Evolutionary conservation across 2,888 invertebrate genomes (phyloP), one percentile per base, ranked within the genome.

Genomic region (Drosophila nigricruria): DNA sequence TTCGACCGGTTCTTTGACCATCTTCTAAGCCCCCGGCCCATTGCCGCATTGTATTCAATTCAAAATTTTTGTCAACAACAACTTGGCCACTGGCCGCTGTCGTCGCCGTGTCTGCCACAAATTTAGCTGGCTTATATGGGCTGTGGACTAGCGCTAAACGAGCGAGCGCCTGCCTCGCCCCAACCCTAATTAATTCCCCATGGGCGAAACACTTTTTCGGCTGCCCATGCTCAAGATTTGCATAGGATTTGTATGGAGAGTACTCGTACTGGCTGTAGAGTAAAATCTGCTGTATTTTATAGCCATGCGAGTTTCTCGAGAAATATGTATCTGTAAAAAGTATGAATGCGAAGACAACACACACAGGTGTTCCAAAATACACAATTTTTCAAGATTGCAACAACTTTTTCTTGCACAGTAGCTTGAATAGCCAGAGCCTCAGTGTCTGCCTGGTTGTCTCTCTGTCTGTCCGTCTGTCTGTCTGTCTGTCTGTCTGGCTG

Each of bases 361-460:
- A 80, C 82, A 84, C 82, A 82, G 86, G 86, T 86, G 86, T 85
- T 82, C 88, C 81, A 70, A 88, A 85, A 88, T 85, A 66, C 64
- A 66, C 65, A 79, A 86, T 88, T 86, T 86, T 77, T 81, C 81
- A 85, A 77, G 76, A 76, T 67, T 61, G 57, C 83, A 85, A 74
- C 72, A 82, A 82, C 75, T 76, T 79, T 79, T 75, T 59, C 38
- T 34, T 32, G 60, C 52, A 71, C 42, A 70, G 56, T 56, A 56
- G 56, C 56, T 10, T 16, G 30, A 20, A 30, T 68, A 68, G 69
- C 70, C 76, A 66, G 77, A 66, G 77, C 70, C 72, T 54, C 50
- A 25, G 18, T 64, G 77, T 77, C 75, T 54, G 43, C 38, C 40
- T 50, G 32, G 56, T 77, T 36, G 53, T 38, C 53, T 25, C 36